Evolutionary conservation across 2,888 invertebrate genomes (phyloP).

Genomic region (Sinhomidia bicolor): DNA sequence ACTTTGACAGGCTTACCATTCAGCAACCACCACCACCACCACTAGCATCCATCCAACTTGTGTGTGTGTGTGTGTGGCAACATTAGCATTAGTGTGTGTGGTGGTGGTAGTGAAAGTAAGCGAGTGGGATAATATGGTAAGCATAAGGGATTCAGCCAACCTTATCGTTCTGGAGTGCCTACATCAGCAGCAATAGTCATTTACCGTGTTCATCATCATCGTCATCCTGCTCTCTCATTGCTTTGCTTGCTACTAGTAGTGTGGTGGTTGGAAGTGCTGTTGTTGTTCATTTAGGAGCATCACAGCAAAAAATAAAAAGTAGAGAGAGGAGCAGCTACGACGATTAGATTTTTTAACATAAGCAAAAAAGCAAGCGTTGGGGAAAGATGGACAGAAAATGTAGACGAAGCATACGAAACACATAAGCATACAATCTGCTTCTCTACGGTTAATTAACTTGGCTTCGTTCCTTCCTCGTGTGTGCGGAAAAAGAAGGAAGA

Average conservation of each 20-base stretch:
- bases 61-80: no score
- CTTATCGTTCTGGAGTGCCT: background rate
- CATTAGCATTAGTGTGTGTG: no score
- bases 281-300: background rate
- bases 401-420: background rate
- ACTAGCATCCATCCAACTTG: no score
- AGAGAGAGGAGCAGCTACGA: background rate
- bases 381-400: conserved; percentile 39
- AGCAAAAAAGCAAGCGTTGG: conserved; percentile 7
- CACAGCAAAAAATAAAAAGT: background rate
- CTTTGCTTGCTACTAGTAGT: no score
- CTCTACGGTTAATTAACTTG: conserved; percentile 70
- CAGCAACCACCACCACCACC: no score
- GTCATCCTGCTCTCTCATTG: no score
- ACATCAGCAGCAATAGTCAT: conserved; percentile 25
- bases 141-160: background rate
- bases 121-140: no score
- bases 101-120: no score
- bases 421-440: conserved; percentile 62
- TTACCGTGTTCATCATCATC: no score
- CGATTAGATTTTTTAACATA: conserved; percentile 40
- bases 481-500: conserved; percentile 46
- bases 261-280: no score
- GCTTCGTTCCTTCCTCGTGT: conserved; percentile 48
- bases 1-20: conserved; percentile 26